Evolutionary conservation across 2,888 invertebrate genomes (phyloP).

Genomic region (Cantharis rufa): DNA sequence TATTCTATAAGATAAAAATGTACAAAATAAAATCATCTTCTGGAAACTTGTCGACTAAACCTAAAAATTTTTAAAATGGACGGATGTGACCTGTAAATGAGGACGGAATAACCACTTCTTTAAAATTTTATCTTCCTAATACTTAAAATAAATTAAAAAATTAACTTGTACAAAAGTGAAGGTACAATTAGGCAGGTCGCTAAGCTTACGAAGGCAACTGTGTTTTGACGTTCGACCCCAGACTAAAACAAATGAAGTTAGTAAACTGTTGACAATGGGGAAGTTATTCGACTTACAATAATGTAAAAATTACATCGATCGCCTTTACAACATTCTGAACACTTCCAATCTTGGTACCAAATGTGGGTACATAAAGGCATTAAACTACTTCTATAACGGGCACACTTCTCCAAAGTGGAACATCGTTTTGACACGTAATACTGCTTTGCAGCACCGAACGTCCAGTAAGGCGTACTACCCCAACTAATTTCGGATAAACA

Average conservation of each 20-base stretch:
- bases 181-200: not conserved
- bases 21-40: not conserved
- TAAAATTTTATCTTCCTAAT: not conserved
- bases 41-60: not conserved
- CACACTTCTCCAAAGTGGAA: conserved; percentile 80
- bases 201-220: not conserved
- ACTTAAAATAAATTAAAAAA: not conserved
- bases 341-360: conserved; percentile 97
- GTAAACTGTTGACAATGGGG: not conserved
- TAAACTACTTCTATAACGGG: conserved; percentile 67
- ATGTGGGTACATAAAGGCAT: conserved; percentile 85
- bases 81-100: not conserved
- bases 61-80: not conserved
- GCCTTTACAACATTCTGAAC: conserved; percentile 94
- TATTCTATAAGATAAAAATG: not conserved
- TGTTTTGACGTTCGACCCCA: not conserved
- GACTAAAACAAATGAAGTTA: conserved; percentile 4
- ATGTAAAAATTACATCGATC: conserved; percentile 95
- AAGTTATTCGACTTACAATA: conserved; percentile 71
- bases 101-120: not conserved
- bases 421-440: conserved; percentile 92
- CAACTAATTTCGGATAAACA: conserved; percentile 90
- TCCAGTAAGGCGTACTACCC: conserved; percentile 97
- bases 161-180: not conserved
- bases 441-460: conserved; percentile 88